phyloP scores from a whole-genome alignment of 2,113 vertebrate genomes.

The Pterophyllum scalare region DNA sequence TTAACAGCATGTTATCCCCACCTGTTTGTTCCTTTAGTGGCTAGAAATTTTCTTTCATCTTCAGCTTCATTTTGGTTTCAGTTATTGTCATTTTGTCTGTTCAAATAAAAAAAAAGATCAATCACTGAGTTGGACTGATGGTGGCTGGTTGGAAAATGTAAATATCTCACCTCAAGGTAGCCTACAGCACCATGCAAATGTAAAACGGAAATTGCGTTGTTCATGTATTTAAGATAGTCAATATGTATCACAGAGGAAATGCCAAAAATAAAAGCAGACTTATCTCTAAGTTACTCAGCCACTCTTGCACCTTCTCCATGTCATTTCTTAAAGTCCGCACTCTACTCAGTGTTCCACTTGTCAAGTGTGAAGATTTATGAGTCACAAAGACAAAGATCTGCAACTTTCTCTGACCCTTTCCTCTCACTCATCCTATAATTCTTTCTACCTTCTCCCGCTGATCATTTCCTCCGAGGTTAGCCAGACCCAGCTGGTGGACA shows the following conservation, averaged over 20 bases:
- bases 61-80: background rate
- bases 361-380: slow-evolving; percentile 61
- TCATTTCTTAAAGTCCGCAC: slow-evolving; percentile 22
- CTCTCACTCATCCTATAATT: slow-evolving; percentile 42
- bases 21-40: background rate
- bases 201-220: background rate
- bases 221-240: background rate
- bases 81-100: background rate
- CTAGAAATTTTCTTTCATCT: background rate
- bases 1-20: background rate
- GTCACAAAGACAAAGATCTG: slow-evolving; percentile 59
- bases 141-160: background rate
- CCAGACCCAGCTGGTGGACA: slow-evolving; percentile 52
- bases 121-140: background rate
- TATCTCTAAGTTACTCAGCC: background rate
- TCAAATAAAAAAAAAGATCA: background rate
- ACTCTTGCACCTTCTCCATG: background rate
- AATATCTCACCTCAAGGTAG: background rate
- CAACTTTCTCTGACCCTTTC: slow-evolving; percentile 44
- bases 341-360: slow-evolving; percentile 41
- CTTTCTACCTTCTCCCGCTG: slow-evolving; percentile 44
- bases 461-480: slow-evolving; percentile 69
- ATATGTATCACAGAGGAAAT: background rate
- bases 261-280: background rate
- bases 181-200: background rate